Evolutionary conservation across 1,140 invertebrate genomes (phyloP).

Genomic region (Pseudomyrmex cubaensis): DNA sequence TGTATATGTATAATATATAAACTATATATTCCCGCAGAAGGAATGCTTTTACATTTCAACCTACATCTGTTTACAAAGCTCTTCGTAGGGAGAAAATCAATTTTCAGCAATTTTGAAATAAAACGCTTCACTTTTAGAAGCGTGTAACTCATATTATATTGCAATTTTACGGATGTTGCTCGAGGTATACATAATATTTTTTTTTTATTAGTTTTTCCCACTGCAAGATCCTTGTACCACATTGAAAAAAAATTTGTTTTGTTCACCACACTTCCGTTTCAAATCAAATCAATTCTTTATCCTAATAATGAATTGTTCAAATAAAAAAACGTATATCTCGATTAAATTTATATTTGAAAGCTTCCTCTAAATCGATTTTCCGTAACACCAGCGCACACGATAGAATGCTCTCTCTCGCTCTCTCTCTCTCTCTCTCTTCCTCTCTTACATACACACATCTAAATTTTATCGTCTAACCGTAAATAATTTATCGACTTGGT

Average conservation of each 20-base stretch:
- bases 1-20: too few species aligned
- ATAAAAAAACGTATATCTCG: slow-evolving; percentile 25
- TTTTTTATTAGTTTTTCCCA: slow-evolving; percentile 29
- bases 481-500: slow-evolving; percentile 52
- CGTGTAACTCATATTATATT: slow-evolving; percentile 12
- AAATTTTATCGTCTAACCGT: slow-evolving; percentile 35
- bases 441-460: background rate
- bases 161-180: slow-evolving; percentile 36
- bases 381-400: slow-evolving; percentile 15
- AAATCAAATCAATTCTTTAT: slow-evolving; percentile 36
- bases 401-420: background rate
- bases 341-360: slow-evolving; percentile 60
- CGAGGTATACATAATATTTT: slow-evolving; percentile 15
- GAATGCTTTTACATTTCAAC: too few species aligned
- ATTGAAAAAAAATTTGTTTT: slow-evolving; percentile 36
- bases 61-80: background rate
- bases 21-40: background rate
- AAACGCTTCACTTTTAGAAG: background rate
- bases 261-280: slow-evolving; percentile 38
- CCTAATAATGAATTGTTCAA: slow-evolving; percentile 25
- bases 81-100: slow-evolving; percentile 17
- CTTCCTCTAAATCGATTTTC: slow-evolving; percentile 33
- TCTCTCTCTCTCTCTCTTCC: too few species aligned
- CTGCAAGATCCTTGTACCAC: background rate
- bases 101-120: slow-evolving; percentile 16